phyloP scores from a whole-genome alignment of 2,797 vertebrate species.

The Macroramphosus scolopax region DNA sequence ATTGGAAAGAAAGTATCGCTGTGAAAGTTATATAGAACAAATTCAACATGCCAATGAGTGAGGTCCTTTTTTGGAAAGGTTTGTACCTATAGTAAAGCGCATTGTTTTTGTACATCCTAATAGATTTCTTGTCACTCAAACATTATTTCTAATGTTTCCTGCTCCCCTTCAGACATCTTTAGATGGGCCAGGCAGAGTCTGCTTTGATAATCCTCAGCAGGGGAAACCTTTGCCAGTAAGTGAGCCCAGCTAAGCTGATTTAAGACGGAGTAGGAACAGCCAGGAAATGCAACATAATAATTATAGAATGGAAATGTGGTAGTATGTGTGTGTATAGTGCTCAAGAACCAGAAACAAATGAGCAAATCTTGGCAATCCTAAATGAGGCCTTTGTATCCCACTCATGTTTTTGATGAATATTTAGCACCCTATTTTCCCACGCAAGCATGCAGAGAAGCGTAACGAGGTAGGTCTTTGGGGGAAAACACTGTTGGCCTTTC shows the following conservation, averaged over 20 bases:
- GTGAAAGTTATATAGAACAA: too few species aligned
- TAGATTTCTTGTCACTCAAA: too few species aligned
- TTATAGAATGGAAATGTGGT: background rate
- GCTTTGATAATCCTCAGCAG: constrained; percentile 47
- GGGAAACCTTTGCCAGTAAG: constrained; percentile 44
- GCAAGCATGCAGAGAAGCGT: too few species aligned
- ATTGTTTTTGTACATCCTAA: too few species aligned
- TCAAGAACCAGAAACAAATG: constrained; percentile 12
- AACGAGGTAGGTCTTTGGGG: too few species aligned
- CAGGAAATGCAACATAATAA: background rate
- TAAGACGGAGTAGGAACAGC: constrained; percentile 22
- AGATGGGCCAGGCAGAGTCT: constrained; percentile 9
- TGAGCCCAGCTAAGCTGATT: constrained; percentile 38
- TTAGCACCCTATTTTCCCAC: background rate
- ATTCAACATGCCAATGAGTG: too few species aligned
- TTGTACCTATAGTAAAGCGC: too few species aligned
- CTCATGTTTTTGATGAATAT: background rate
- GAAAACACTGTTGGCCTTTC: too few species aligned
- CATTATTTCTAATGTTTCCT: too few species aligned
- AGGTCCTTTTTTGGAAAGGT: too few species aligned
- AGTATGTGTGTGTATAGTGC: background rate
- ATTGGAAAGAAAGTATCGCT: too few species aligned
- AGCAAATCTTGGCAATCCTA: constrained; percentile 1
- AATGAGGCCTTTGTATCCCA: constrained; percentile 5
- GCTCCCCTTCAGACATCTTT: constrained; percentile 1